These are phyloP conservation scores for Hirtodrosophila duncani DNA, from an alignment of 2,888 invertebrate genomes.

Conservation along the genomic window DNA sequence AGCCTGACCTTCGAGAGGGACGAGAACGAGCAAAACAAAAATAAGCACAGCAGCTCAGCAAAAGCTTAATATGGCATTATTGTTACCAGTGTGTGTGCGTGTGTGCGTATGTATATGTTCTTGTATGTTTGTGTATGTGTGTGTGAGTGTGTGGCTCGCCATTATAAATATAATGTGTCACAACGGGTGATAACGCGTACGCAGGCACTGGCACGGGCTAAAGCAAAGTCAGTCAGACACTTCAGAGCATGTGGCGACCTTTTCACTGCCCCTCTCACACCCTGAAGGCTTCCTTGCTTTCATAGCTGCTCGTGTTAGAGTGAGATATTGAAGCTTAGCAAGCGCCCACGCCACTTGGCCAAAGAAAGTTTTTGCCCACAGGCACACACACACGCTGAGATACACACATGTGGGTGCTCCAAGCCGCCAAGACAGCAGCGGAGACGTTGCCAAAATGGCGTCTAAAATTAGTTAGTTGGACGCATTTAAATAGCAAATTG, in stretches of 20 bases:
- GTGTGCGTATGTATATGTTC: conserved; percentile 4
- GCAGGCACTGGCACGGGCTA: conserved; percentile 31
- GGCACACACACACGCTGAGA: conserved; percentile 1
- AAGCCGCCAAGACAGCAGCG: conserved; percentile 1
- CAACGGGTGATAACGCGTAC: conserved; percentile 61
- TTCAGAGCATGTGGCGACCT: conserved; percentile 41
- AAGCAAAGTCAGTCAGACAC: conserved; percentile 50
- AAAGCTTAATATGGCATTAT: conserved; percentile 39
- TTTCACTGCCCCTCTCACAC: not conserved
- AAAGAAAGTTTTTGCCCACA: conserved; percentile 33
- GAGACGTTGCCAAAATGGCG: conserved; percentile 44
- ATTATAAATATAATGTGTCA: conserved; percentile 72
- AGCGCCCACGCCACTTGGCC: conserved; percentile 50
- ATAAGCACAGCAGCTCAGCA: conserved; percentile 39
- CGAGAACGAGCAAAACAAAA: conserved; percentile 40
- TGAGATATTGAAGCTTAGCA: conserved; percentile 40
- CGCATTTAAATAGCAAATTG: conserved; percentile 38
- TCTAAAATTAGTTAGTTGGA: conserved; percentile 37
- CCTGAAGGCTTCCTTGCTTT: not conserved
- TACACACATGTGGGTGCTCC: conserved; percentile 1
- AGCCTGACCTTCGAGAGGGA: conserved; percentile 37
- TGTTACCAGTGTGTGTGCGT: conserved; percentile 39
- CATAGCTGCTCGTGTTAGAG: conserved; percentile 13
- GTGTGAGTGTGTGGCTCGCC: conserved; percentile 29
- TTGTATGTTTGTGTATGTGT: conserved; percentile 6